Percentiles rank a stretch among this genome's conserved stretches.
phyloP scores from a whole-genome alignment of 2,888 invertebrate species.

The Calameuta idolon region DNA sequence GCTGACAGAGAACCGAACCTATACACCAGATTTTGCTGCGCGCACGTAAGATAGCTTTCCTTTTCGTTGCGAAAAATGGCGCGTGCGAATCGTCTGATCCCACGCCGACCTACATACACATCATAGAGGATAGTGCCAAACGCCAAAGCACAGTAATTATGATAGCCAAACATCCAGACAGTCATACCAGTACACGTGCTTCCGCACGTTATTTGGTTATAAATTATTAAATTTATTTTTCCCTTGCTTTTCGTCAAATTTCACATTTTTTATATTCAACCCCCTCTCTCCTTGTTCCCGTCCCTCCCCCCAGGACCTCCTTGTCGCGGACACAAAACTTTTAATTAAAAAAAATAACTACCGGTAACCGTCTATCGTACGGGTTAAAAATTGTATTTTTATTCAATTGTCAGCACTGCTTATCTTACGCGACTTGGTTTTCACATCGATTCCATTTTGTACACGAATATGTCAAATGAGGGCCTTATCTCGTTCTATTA shows the following conservation, averaged over 20 bases:
- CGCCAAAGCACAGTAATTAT: background rate
- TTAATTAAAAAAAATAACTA: background rate
- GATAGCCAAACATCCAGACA: background rate
- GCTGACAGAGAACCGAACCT: conserved; percentile 53
- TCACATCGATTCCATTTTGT: conserved; percentile 30
- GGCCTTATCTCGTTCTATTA: conserved; percentile 51
- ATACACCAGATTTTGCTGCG: conserved; percentile 53
- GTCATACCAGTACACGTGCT: conserved; percentile 18
- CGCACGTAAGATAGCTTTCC: conserved; percentile 62
- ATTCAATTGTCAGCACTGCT: background rate
- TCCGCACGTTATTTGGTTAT: background rate
- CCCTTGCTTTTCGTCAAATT: no score
- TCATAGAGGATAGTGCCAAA: background rate
- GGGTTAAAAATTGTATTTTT: background rate
- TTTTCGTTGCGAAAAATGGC: conserved; percentile 67
- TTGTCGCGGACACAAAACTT: background rate
- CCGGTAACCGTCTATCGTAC: background rate
- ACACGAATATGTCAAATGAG: conserved; percentile 42
- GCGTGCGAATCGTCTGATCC: conserved; percentile 62
- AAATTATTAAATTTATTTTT: conserved; percentile 12
- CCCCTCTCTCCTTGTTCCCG: background rate
- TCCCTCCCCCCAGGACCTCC: no score
- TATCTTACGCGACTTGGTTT: conserved; percentile 11
- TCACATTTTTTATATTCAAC: background rate
- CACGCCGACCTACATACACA: conserved; percentile 56